Evolutionary conservation across 2,888 invertebrate genomes (phyloP).

Genomic region (Chromoteleia sp.): DNA sequence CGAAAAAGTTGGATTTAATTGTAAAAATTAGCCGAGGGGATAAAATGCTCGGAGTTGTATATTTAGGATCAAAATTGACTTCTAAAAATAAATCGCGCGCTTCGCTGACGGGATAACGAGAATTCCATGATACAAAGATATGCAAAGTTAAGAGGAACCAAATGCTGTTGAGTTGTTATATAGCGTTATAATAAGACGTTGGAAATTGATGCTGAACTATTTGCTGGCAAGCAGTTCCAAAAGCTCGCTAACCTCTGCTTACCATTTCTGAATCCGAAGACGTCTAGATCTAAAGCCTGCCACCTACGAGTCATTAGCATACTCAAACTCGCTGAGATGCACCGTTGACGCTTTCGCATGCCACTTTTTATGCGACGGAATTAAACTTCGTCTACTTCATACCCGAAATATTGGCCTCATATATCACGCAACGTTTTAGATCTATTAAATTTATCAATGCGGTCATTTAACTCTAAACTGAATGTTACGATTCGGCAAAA

Average conservation of each 20-base stretch:
- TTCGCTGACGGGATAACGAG: conserved; percentile 67
- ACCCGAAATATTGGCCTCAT: conserved; percentile 44
- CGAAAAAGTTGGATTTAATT: conserved; percentile 36
- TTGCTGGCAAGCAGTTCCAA: conserved; percentile 82
- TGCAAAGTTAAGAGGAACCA: conserved; percentile 71
- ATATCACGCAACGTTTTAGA: conserved; percentile 37
- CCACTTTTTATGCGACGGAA: conserved; percentile 66
- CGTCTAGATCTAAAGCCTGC: conserved; percentile 83
- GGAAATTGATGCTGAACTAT: conserved; percentile 84
- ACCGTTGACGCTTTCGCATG: conserved; percentile 63
- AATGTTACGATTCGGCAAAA: conserved; percentile 10
- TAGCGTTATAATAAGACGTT: conserved; percentile 85
- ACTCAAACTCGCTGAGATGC: conserved; percentile 63
- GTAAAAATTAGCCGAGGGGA: conserved; percentile 32
- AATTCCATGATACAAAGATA: conserved; percentile 68
- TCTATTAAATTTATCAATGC: conserved; percentile 23
- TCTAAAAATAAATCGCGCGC: conserved; percentile 58
- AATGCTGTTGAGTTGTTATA: conserved; percentile 81
- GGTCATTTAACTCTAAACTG: conserved; percentile 15
- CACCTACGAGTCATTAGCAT: conserved; percentile 84
- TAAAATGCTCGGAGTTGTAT: conserved; percentile 45
- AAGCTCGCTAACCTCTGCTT: conserved; percentile 73
- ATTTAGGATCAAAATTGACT: conserved; percentile 60
- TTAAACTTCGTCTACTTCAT: conserved; percentile 59
- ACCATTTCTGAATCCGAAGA: conserved; percentile 72